These are phyloP conservation scores for Mastacembelus armatus DNA, from an alignment of 2,797 vertebrate genomes.

Conservation along the genomic window DNA sequence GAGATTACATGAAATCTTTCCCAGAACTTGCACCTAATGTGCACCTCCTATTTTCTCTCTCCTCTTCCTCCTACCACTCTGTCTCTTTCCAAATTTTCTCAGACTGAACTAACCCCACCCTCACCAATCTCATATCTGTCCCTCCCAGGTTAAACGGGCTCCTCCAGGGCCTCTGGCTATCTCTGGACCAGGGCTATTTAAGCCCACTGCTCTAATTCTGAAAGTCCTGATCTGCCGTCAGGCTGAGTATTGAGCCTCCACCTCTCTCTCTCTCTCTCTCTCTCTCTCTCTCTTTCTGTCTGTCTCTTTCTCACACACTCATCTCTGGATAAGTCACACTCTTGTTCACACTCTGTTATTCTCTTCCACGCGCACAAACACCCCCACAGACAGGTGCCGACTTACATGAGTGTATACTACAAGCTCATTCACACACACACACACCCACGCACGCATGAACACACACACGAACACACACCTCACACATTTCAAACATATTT, in stretches of 20 bases:
- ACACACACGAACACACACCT: conserved; percentile 6
- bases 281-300: conserved; percentile 18
- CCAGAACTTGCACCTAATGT: conserved; percentile 40
- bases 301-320: conserved; percentile 49
- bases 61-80: conserved; percentile 11
- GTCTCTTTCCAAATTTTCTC: conserved; percentile 36
- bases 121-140: conserved; percentile 52
- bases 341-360: conserved; percentile 66
- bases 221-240: conserved; percentile 77
- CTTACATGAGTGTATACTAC: conserved; percentile 51
- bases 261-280: conserved; percentile 44
- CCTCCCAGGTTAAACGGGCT: conserved; percentile 66
- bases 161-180: conserved; percentile 78
- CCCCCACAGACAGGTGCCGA: conserved; percentile 63
- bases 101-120: conserved; percentile 40
- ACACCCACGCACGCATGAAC: conserved; percentile 13
- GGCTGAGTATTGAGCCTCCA: conserved; percentile 75
- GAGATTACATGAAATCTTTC: conserved; percentile 7
- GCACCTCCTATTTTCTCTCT: conserved; percentile 26
- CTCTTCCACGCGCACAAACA: conserved; percentile 55
- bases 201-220: conserved; percentile 83
- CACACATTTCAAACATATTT: conserved; percentile 30
- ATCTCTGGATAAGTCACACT: conserved; percentile 60
- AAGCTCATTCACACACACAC: conserved; percentile 36
- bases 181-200: conserved; percentile 82